Percentiles rank a stretch among this genome's conserved stretches.
Conservation (phyloP, 2,888 invertebrate species). For the Callimorpha dominula region DNA sequence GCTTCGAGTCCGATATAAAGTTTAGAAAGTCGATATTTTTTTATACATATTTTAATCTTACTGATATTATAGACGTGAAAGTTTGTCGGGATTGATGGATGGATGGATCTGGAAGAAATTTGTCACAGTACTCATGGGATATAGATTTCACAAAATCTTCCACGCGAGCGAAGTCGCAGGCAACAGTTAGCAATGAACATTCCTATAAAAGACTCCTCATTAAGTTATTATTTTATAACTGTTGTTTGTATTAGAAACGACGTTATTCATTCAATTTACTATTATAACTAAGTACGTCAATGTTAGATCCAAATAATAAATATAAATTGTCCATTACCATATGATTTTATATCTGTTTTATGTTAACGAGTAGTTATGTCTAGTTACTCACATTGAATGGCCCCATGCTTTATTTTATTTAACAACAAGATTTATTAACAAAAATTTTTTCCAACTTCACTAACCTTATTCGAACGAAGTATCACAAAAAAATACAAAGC, state of each 20-base stretch:
- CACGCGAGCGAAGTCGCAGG: too few relatives aligned
- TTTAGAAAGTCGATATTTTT: too few relatives aligned
- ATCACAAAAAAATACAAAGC: too few relatives aligned
- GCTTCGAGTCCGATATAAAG: too few relatives aligned
- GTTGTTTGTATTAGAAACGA: background rate
- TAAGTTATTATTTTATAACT: background rate
- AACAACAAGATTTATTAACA: background rate
- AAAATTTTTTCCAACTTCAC: background rate
- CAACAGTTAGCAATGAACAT: too few relatives aligned
- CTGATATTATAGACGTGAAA: too few relatives aligned
- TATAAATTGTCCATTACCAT: background rate
- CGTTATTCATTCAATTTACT: conserved; percentile 3
- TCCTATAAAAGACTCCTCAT: background rate
- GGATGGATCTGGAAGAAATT: too few relatives aligned
- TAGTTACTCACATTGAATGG: background rate
- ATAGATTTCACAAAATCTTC: too few relatives aligned
- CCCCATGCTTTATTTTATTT: background rate
- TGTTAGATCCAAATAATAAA: conserved; percentile 2
- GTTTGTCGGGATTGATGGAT: too few relatives aligned
- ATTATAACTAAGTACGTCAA: background rate
- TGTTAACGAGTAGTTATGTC: background rate
- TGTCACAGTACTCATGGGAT: too few relatives aligned
- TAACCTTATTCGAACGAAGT: background rate
- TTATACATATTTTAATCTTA: too few relatives aligned
- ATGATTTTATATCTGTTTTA: background rate